These are phyloP conservation scores for Pyrrhura leucotis DNA, from an alignment of 2,797 vertebrate genomes.

Conservation along the genomic window DNA sequence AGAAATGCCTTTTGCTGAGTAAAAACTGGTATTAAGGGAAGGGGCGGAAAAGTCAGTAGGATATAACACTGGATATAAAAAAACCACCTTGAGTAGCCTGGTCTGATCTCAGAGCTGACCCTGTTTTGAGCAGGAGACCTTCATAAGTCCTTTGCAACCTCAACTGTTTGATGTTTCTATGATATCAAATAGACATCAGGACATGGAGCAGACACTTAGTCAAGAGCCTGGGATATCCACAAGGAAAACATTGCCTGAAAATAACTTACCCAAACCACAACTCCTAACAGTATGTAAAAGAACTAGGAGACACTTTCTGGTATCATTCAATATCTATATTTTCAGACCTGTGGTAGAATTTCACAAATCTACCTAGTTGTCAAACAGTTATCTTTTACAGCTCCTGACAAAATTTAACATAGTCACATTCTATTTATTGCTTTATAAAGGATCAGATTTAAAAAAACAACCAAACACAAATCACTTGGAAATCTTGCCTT, in stretches of 20 bases:
- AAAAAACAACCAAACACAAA: neutral
- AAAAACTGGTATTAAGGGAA: neutral
- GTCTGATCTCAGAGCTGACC: neutral
- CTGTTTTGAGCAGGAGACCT: neutral
- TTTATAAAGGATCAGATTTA: neutral
- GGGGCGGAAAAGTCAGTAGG: neutral
- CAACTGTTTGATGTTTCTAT: neutral
- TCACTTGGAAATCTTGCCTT: neutral
- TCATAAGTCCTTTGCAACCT: neutral
- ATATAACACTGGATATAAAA: neutral
- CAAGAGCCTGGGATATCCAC: neutral
- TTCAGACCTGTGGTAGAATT: neutral
- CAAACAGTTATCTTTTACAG: neutral
- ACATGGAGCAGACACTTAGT: neutral
- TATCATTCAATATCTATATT: neutral
- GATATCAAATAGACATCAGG: neutral
- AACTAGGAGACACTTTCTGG: neutral
- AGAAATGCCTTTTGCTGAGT: neutral
- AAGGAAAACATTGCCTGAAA: neutral
- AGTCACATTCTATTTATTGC: neutral
- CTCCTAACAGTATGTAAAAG: neutral
- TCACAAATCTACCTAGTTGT: neutral
- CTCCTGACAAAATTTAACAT: neutral
- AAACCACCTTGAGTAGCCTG: neutral
- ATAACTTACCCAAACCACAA: neutral